Evolutionary conservation across 2,888 invertebrate species (phyloP).

Genomic region (Cosmia trapezina): DNA sequence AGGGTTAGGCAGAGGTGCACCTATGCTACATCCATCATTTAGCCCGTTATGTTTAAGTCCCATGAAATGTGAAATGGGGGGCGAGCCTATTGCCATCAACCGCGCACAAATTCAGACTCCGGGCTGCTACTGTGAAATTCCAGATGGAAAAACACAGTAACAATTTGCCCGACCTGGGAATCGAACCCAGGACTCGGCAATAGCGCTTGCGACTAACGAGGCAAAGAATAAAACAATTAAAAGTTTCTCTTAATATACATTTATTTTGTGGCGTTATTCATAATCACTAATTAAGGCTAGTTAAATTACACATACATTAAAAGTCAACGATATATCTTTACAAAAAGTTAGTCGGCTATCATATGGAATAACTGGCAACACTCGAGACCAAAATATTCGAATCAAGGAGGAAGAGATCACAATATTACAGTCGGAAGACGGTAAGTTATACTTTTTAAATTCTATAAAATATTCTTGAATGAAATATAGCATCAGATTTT

Average conservation of each 20-base stretch:
- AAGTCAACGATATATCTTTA: slow-evolving; percentile 63
- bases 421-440: background rate
- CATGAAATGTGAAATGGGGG: background rate
- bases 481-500: slow-evolving; percentile 6
- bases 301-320: slow-evolving; percentile 66
- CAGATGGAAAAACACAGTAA: too few relatives aligned
- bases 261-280: slow-evolving; percentile 77
- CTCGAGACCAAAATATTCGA: slow-evolving; percentile 35
- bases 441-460: slow-evolving; percentile 4
- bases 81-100: background rate
- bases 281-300: slow-evolving; percentile 69
- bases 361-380: slow-evolving; percentile 58
- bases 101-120: background rate
- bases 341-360: slow-evolving; percentile 50
- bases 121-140: too few relatives aligned
- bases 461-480: slow-evolving; percentile 15
- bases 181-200: too few relatives aligned
- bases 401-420: slow-evolving; percentile 48
- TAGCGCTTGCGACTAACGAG: background rate
- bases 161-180: too few relatives aligned
- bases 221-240: slow-evolving; percentile 36
- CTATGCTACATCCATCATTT: background rate
- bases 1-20: background rate
- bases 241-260: slow-evolving; percentile 69
- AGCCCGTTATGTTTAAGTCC: background rate